Percentiles rank a stretch among this genome's conserved stretches.
phyloP scores from a whole-genome alignment of 2,113 vertebrate genomes.

The Pristiophorus japonicus region DNA sequence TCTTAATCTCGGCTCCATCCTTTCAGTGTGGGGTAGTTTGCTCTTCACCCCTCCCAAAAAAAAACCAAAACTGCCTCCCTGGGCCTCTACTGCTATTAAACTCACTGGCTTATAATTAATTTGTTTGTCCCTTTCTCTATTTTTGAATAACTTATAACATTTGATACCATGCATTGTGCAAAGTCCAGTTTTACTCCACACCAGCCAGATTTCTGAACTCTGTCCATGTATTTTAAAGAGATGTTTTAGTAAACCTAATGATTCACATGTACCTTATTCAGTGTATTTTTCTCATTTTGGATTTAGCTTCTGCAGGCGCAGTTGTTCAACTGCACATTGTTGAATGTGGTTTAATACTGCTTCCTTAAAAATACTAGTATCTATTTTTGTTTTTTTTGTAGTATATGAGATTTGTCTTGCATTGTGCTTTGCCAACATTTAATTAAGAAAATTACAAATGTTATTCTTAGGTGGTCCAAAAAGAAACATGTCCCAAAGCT shows the following conservation, averaged over 20 bases:
- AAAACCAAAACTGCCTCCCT: neutral
- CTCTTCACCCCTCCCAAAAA: neutral
- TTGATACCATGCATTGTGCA: neutral
- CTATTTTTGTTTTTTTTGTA: neutral
- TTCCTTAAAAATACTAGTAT: neutral
- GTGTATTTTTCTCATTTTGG: neutral
- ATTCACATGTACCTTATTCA: neutral
- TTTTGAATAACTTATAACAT: neutral
- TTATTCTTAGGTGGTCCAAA: constrained; percentile 74
- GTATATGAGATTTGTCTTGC: neutral
- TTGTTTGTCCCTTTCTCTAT: neutral
- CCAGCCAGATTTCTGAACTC: neutral
- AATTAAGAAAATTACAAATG: neutral
- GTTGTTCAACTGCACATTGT: neutral
- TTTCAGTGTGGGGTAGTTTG: neutral
- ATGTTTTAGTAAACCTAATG: neutral
- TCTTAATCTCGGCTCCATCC: neutral
- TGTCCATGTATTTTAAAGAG: neutral
- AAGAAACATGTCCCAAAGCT: constrained; percentile 83
- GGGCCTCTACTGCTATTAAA: neutral
- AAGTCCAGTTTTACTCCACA: neutral
- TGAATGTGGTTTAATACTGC: neutral
- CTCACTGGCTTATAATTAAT: neutral
- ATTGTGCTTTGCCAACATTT: neutral
- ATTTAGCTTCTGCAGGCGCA: neutral